Evolutionary conservation across 2,888 invertebrate species (phyloP), one percentile per base, ranked within the genome.

Genomic region (Mythimna impura): DNA sequence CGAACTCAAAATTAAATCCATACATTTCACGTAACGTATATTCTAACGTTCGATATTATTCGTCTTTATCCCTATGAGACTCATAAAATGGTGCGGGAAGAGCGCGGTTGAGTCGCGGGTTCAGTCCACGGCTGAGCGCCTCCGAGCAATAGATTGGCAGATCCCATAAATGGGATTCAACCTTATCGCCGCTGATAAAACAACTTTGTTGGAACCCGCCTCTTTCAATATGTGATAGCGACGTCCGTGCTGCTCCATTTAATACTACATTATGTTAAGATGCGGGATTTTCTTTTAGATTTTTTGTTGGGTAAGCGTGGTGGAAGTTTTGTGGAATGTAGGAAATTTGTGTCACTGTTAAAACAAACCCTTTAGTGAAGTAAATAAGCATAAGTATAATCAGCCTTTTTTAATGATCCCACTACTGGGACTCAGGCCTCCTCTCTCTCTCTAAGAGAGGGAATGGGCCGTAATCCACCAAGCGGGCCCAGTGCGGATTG

Each of bases 111-210:
- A 91, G 90, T 93, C 92, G 91, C 90, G 93, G 93, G 89, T 86
- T 78, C 79, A 83, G 85, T 82, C 77, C 73, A 75, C 85, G 86
- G 84, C 82, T 88, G 88, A 77, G 77, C 84, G 85, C 78, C 80
- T 85, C 71, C 75, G 77, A 65, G 73, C 78, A 81, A 89, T 88
- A 84, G 83, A 79, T 82, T 43, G 62, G 80, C 66, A 54, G 77
- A 74, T 86, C 72, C 82, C 71, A 88, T 89, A 87, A 87, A 87
- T 84, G 67, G 82, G 90, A 91, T 89, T 85, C 88, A 86, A 83
- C 86, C 90, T 93, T 93, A 93, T 93, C 93, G 89, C 84, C 86
- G 77, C 91, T 91, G 95, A 94, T 95, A 94, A 94, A 94, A 93
- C 93, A 93, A 94, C 94, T 94, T 94, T 93, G 94, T 94, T 92